Evolutionary conservation across 2,888 invertebrate species (phyloP).

Genomic region (Stenolophus ochropezus): DNA sequence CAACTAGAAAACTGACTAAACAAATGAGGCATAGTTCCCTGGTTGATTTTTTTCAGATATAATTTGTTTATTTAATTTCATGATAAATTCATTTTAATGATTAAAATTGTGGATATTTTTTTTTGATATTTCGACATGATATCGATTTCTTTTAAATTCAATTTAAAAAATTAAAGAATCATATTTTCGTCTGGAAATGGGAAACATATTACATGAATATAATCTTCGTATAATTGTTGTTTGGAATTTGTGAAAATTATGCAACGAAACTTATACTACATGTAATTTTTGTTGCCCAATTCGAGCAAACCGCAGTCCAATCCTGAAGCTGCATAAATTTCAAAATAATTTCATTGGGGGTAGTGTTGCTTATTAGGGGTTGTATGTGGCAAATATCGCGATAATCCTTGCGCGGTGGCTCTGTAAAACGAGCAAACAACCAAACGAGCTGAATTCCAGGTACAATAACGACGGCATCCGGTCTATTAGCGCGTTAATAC

Average conservation of each 20-base stretch:
- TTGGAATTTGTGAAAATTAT: not conserved
- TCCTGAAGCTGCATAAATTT: not conserved
- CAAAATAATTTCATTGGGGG: not conserved
- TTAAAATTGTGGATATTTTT: too few species aligned
- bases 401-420: conserved; percentile 7
- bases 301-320: not conserved
- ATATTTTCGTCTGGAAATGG: too few species aligned
- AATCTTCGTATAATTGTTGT: not conserved
- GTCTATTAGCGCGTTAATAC: conserved; percentile 41
- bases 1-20: too few species aligned
- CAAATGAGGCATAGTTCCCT: too few species aligned
- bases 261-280: not conserved
- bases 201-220: too few species aligned
- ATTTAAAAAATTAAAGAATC: too few species aligned
- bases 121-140: too few species aligned
- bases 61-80: too few species aligned
- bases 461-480: conserved; percentile 31
- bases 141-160: too few species aligned
- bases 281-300: not conserved
- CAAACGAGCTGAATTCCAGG: conserved; percentile 13
- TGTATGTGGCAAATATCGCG: conserved; percentile 1
- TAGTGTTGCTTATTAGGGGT: not conserved
- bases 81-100: too few species aligned
- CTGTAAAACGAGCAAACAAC: conserved; percentile 23
- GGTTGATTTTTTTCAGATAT: too few species aligned